A percentile compares a stretch with the other conserved stretches of the same genome.
phyloP scores from a whole-genome alignment of 2,113 vertebrate species.

The Pygoscelis antarcticus region DNA sequence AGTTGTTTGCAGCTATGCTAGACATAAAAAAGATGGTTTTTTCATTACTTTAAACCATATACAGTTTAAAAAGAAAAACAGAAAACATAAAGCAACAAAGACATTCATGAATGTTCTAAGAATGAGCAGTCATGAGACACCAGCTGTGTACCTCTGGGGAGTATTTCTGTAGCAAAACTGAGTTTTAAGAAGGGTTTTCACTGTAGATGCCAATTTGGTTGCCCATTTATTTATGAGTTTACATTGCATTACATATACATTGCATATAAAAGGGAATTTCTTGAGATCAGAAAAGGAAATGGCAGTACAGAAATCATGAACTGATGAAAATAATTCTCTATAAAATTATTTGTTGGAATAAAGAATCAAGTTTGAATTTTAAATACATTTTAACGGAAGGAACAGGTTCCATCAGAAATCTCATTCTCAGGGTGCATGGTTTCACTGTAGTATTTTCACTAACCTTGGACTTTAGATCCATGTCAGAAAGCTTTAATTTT shows the following conservation, averaged over 20 bases:
- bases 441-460: neutral
- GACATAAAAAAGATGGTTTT: rapidly evolving
- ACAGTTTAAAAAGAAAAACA: neutral
- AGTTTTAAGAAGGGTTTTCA: neutral
- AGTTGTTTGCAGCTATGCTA: neutral
- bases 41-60: neutral
- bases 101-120: neutral
- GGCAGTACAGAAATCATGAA: neutral
- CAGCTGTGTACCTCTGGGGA: neutral
- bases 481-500: neutral
- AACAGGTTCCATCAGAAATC: neutral
- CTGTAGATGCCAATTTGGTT: neutral
- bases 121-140: neutral
- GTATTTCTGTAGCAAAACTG: neutral
- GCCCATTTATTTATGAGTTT: neutral
- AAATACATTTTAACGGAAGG: neutral
- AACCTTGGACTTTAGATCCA: neutral
- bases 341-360: neutral
- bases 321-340: neutral
- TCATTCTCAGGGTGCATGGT: neutral
- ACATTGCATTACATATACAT: neutral
- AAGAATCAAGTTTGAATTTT: neutral
- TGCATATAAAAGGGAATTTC: neutral
- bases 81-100: neutral
- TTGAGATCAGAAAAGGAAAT: neutral